Conservation (phyloP, 2,113 vertebrate species). For the Siniperca chuatsi region DNA sequence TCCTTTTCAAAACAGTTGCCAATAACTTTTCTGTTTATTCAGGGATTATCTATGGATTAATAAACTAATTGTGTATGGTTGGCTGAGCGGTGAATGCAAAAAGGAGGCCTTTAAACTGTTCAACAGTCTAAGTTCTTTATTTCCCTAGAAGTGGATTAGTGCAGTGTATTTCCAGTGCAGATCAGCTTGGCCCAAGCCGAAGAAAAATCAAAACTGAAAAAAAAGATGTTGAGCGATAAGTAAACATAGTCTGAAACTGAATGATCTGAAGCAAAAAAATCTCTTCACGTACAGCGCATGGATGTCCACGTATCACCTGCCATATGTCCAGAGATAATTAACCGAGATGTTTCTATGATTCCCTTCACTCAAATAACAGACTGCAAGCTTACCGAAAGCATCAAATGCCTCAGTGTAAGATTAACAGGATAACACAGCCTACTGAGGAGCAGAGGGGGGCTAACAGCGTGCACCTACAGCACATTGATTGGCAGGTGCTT, state of each 20-base stretch:
- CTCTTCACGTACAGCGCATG: neutral
- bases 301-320: neutral
- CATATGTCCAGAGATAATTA: neutral
- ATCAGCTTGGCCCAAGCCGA: no score
- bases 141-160: no score
- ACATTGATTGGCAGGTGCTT: constrained; percentile 23
- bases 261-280: neutral
- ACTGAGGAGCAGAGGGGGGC: neutral
- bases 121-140: no score
- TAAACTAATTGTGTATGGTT: neutral
- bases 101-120: no score
- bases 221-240: no score
- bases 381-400: neutral
- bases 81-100: no score
- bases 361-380: neutral
- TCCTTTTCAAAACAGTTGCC: neutral
- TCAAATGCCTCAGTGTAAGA: constrained; percentile 14
- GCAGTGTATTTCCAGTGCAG: no score
- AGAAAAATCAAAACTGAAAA: no score
- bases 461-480: neutral
- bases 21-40: neutral
- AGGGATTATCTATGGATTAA: neutral
- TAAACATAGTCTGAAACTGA: no score
- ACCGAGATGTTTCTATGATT: constrained; percentile 8
- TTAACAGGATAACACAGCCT: constrained; percentile 21